Conservation (phyloP, 2,797 vertebrate species). For the Hyperoplus lanceolatus region DNA sequence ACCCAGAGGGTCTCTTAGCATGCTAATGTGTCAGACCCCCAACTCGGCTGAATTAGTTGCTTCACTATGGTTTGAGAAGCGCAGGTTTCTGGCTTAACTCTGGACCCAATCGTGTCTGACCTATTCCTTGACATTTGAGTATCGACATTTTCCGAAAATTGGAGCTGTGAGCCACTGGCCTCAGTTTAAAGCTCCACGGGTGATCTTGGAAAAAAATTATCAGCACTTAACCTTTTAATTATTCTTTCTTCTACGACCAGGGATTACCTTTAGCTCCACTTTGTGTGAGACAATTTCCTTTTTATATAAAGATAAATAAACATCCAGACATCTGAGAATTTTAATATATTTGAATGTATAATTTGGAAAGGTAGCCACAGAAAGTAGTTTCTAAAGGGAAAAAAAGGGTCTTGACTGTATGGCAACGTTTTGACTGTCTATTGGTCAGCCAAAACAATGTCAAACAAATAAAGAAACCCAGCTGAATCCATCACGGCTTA, state of each 20-base stretch:
- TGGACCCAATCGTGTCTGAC: slow-evolving; percentile 76
- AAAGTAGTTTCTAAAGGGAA: neutral
- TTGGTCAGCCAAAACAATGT: neutral
- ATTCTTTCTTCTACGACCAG: slow-evolving; percentile 75
- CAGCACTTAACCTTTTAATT: slow-evolving; percentile 87
- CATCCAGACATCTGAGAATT: slow-evolving; percentile 43
- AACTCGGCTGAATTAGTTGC: slow-evolving; percentile 43
- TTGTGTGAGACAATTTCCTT: slow-evolving; percentile 57
- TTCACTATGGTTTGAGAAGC: slow-evolving; percentile 63
- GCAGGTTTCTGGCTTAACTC: slow-evolving; percentile 58
- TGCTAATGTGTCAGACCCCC: slow-evolving; percentile 66
- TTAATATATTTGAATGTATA: slow-evolving; percentile 33
- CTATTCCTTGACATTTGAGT: slow-evolving; percentile 86
- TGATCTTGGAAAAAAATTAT: slow-evolving; percentile 75
- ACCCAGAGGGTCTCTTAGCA: slow-evolving; percentile 59
- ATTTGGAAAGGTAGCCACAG: slow-evolving; percentile 4
- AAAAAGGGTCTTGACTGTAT: neutral
- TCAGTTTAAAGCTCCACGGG: slow-evolving; percentile 75
- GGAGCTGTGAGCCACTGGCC: slow-evolving; percentile 77
- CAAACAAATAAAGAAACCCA: neutral
- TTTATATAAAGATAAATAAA: slow-evolving; percentile 66
- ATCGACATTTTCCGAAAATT: slow-evolving; percentile 87
- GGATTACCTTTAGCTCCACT: slow-evolving; percentile 70
- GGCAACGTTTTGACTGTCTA: neutral
- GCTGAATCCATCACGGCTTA: neutral